These are phyloP conservation scores for Porites lutea DNA, from an alignment of 64 coral and sea anemone species.

Conservation along the genomic window DNA sequence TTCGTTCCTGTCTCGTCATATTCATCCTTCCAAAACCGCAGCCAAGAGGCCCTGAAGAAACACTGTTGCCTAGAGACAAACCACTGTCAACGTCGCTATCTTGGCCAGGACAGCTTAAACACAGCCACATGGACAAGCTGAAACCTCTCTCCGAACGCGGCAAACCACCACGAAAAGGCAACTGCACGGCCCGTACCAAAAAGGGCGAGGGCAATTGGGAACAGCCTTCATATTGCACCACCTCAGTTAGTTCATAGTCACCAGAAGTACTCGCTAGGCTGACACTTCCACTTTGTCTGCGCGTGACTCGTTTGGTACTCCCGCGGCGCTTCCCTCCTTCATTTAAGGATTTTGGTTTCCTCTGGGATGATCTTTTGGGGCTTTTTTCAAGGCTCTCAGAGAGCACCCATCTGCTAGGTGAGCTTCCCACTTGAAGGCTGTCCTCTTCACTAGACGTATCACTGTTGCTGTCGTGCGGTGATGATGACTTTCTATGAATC, in stretches of 20 bases:
- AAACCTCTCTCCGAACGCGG: conserved; percentile 44
- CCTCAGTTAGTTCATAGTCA: conserved; percentile 4
- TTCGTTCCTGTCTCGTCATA: not conserved
- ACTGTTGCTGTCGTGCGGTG: conserved; percentile 22
- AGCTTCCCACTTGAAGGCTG: conserved; percentile 13
- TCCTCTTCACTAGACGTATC: conserved; percentile 53
- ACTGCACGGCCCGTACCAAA: conserved; percentile 35
- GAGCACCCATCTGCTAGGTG: not conserved
- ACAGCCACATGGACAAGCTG: conserved; percentile 63
- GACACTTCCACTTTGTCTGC: not conserved
- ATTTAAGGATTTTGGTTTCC: not conserved
- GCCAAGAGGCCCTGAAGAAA: not conserved
- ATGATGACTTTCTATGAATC: not conserved
- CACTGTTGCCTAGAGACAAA: not conserved
- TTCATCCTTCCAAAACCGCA: not conserved
- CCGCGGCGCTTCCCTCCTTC: conserved; percentile 18
- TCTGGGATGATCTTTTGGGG: conserved; percentile 5
- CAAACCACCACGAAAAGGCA: conserved; percentile 55
- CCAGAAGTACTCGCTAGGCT: not conserved
- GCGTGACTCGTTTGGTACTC: not conserved
- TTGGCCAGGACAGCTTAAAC: not conserved
- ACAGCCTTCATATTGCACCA: conserved; percentile 5
- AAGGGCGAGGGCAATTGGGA: conserved; percentile 57
- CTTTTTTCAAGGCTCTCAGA: not conserved
- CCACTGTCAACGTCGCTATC: not conserved